Conservation (phyloP, 2,113 vertebrate genomes). For the Eolophus roseicapilla region DNA sequence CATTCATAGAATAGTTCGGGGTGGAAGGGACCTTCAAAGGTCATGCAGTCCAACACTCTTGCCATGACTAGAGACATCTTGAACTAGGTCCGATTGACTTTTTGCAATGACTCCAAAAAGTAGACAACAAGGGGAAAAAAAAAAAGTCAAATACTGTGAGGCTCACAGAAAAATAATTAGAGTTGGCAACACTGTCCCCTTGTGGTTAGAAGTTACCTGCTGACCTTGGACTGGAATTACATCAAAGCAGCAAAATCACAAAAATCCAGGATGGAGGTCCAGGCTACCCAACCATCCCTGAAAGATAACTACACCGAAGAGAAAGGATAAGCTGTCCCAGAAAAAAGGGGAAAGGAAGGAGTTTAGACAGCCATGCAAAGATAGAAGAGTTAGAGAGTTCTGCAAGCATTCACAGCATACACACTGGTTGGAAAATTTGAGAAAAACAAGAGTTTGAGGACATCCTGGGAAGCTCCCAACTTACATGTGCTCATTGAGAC, state of each 20-base stretch:
- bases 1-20: neutral
- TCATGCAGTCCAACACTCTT: neutral
- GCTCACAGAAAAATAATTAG: neutral
- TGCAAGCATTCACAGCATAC: neutral
- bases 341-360: neutral
- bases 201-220: neutral
- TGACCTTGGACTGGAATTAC: neutral
- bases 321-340: neutral
- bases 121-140: neutral
- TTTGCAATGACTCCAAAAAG: neutral
- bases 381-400: neutral
- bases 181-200: neutral
- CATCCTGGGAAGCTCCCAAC: neutral
- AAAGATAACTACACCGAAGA: neutral
- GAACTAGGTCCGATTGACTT: neutral
- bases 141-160: neutral
- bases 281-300: neutral
- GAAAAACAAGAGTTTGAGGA: neutral
- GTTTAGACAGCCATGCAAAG: neutral
- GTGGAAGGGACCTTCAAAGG: neutral
- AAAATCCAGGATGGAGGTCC: neutral
- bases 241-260: conserved; percentile 15
- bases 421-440: neutral
- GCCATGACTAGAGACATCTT: neutral
- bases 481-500: neutral